A percentile compares a stretch with the other conserved stretches of the same genome.
phyloP scores from a whole-genome alignment of 2,113 vertebrate genomes.

The Pseudorasbora parva region DNA sequence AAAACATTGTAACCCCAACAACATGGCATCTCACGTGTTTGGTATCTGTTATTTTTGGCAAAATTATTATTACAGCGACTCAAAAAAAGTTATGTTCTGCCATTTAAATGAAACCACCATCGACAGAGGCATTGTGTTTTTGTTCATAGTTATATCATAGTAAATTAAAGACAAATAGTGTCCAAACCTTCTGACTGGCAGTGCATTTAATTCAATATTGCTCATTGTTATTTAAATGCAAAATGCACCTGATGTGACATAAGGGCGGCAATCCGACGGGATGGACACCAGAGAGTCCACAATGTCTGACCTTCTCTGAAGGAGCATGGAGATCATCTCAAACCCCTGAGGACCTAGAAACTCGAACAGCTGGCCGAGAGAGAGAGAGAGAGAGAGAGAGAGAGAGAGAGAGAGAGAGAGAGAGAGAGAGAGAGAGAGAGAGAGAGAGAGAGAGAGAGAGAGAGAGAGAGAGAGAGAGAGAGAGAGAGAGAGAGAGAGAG shows the following conservation, averaged over 20 bases:
- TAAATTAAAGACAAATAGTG: too few relatives aligned
- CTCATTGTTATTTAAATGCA: too few relatives aligned
- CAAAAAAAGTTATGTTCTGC: too few relatives aligned
- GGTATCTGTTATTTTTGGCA: neutral
- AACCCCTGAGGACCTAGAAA: constrained; percentile 92
- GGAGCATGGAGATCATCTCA: constrained; percentile 91
- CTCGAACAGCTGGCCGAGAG: constrained; percentile 85
- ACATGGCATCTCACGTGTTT: neutral
- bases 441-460: neutral
- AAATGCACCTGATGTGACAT: constrained; percentile 78
- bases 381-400: constrained; percentile 12
- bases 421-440: neutral
- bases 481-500: too few relatives aligned
- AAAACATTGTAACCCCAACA: too few relatives aligned
- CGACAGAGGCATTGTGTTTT: too few relatives aligned
- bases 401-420: neutral
- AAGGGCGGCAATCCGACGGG: constrained; percentile 77
- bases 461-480: too few relatives aligned
- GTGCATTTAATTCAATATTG: too few relatives aligned
- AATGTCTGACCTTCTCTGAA: constrained; percentile 85
- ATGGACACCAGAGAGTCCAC: constrained; percentile 81
- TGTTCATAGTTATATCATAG: too few relatives aligned
- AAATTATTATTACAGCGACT: too few relatives aligned
- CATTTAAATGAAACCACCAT: too few relatives aligned
- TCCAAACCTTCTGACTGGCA: neutral